Conservation (phyloP, 2,113 vertebrate species). For the Petrocephalus microphthalmus region DNA sequence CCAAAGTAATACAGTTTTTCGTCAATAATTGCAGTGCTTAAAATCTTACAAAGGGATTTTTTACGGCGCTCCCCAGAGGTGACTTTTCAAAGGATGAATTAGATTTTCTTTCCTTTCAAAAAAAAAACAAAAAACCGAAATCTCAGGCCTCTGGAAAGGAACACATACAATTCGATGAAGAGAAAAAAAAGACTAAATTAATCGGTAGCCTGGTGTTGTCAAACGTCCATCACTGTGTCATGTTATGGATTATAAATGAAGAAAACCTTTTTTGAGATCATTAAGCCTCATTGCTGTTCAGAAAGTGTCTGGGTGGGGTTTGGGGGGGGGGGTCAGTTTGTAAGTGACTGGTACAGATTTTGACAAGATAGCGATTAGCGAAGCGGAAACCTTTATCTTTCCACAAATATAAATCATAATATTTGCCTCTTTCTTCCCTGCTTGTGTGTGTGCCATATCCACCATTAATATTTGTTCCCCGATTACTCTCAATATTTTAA, state of each 20-base stretch:
- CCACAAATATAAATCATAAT: not conserved
- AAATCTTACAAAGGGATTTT: conserved; percentile 76
- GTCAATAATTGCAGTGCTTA: conserved; percentile 76
- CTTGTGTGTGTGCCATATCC: not conserved
- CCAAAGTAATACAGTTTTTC: conserved; percentile 65
- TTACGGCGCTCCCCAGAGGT: conserved; percentile 58
- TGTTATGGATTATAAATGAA: not conserved
- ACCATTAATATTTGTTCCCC: not conserved
- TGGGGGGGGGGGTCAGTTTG: not conserved
- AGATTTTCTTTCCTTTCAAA: conserved; percentile 64
- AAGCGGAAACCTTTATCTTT: not conserved
- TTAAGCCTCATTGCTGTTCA: not conserved
- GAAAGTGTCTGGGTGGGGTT: not conserved
- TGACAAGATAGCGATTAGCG: not conserved
- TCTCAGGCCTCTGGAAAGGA: conserved; percentile 22
- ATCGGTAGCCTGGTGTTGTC: not conserved
- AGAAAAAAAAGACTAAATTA: not conserved
- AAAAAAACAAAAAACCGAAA: conserved; percentile 51
- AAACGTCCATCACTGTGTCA: not conserved
- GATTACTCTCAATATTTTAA: not conserved
- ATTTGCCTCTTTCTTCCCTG: not conserved
- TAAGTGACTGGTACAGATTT: conserved; percentile 28
- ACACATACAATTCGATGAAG: not conserved
- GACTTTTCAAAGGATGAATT: conserved; percentile 72
- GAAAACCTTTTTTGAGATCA: not conserved